Percentiles rank a stretch among this genome's conserved stretches.
These are phyloP conservation scores for Dryobota labecula DNA, from an alignment of 2,888 invertebrate genomes.

Conservation along the genomic window DNA sequence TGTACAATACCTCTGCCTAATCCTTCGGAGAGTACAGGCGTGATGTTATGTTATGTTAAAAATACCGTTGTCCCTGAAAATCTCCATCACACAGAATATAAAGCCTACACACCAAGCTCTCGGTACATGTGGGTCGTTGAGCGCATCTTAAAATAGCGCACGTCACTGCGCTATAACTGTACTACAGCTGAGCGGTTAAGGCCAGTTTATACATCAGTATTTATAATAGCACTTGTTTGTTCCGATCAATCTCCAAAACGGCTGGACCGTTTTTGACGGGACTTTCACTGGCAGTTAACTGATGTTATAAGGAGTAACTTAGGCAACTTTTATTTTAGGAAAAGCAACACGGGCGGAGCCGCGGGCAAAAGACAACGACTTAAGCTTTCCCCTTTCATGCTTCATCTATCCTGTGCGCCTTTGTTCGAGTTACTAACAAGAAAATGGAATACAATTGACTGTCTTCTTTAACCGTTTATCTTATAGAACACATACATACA, in stretches of 20 bases:
- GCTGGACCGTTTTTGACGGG: too few relatives aligned
- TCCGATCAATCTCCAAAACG: too few relatives aligned
- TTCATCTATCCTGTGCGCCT: not conserved
- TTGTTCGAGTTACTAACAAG: not conserved
- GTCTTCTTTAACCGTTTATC: not conserved
- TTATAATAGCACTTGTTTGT: slow-evolving; percentile 17
- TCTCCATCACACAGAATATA: not conserved
- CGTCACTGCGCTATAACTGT: slow-evolving; percentile 36
- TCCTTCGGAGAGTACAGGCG: too few relatives aligned
- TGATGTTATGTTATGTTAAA: not conserved
- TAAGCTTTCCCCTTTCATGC: not conserved
- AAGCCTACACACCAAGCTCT: slow-evolving; percentile 10
- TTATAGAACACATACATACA: too few relatives aligned
- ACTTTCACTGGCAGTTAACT: too few relatives aligned
- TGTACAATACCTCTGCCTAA: too few relatives aligned
- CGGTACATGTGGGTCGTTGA: slow-evolving; percentile 20
- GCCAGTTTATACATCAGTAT: slow-evolving; percentile 12
- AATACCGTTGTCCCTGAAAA: not conserved
- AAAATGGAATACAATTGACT: not conserved
- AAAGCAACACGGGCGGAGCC: too few relatives aligned
- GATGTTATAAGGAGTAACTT: too few relatives aligned
- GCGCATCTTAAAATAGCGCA: slow-evolving; percentile 43
- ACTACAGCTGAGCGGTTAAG: slow-evolving; percentile 59
- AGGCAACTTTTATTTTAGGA: too few relatives aligned
- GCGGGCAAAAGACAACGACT: not conserved